Conservation (phyloP, 2,888 invertebrate species). For the Stictocephala bisonia region DNA sequence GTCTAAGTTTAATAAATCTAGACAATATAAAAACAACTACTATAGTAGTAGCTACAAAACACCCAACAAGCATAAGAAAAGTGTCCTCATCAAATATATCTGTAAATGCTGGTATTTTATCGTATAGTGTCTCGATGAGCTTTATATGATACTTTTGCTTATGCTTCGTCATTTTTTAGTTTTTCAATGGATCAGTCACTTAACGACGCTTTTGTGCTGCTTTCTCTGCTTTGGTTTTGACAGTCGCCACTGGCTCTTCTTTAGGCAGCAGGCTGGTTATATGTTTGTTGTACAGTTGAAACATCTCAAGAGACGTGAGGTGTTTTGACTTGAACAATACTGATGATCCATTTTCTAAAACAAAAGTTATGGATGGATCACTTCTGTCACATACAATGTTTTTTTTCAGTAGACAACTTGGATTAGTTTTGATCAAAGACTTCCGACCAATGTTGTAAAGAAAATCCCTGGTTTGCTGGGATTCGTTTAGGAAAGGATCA, state of each 20-base stretch:
- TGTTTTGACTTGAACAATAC: slow-evolving; percentile 78
- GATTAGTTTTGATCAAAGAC: slow-evolving; percentile 77
- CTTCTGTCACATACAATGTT: slow-evolving; percentile 82
- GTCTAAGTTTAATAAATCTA: slow-evolving; percentile 87
- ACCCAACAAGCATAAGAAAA: slow-evolving; percentile 92
- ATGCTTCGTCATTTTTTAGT: slow-evolving; percentile 59
- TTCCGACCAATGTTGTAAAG: slow-evolving; percentile 75
- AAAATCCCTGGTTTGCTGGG: slow-evolving; percentile 77
- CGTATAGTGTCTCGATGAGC: slow-evolving; percentile 87
- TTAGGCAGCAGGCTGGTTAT: slow-evolving; percentile 77
- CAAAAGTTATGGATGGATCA: slow-evolving; percentile 75
- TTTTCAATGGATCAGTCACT: background rate
- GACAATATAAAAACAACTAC: slow-evolving; percentile 86
- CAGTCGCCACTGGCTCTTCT: slow-evolving; percentile 67
- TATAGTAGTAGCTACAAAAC: slow-evolving; percentile 83
- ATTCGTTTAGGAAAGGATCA: slow-evolving; percentile 84
- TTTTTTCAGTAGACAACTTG: slow-evolving; percentile 79
- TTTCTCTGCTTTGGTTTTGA: slow-evolving; percentile 41
- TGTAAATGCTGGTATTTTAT: slow-evolving; percentile 92
- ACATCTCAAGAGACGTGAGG: slow-evolving; percentile 79
- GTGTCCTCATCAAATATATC: slow-evolving; percentile 98
- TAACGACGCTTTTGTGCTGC: slow-evolving; percentile 37
- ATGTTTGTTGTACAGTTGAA: slow-evolving; percentile 83
- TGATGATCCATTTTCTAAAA: slow-evolving; percentile 69
- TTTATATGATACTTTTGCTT: slow-evolving; percentile 70